phyloP scores from a whole-genome alignment of 2,113 vertebrate species.

The Anolis sagrei region DNA sequence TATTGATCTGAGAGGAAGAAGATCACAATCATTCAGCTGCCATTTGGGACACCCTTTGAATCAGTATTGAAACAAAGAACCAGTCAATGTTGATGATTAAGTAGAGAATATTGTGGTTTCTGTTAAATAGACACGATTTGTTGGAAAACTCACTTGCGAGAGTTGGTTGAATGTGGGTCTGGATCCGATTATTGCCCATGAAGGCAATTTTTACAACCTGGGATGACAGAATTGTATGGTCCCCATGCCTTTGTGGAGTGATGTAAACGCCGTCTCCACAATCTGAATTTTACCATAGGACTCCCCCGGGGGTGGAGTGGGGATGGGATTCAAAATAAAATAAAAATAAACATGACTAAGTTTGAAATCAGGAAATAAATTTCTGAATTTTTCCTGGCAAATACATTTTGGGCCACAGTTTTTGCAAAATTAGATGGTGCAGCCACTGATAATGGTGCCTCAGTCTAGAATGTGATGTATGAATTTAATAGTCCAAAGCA shows the following conservation, averaged over 20 bases:
- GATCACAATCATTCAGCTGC: neutral
- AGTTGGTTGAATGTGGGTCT: too few relatives aligned
- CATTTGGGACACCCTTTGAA: neutral
- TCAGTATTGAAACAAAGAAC: neutral
- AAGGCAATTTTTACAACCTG: too few relatives aligned
- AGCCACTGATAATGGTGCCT: neutral
- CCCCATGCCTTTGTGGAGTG: too few relatives aligned
- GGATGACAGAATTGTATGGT: too few relatives aligned
- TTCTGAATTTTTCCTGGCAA: neutral
- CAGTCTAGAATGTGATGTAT: neutral
- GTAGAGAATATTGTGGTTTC: too few relatives aligned
- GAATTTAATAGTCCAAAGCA: neutral
- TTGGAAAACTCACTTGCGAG: too few relatives aligned
- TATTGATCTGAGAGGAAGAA: neutral
- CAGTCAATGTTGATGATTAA: neutral
- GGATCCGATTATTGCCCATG: too few relatives aligned
- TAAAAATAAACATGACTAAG: neutral
- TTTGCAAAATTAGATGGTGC: neutral
- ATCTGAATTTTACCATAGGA: too few relatives aligned
- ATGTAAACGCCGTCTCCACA: too few relatives aligned
- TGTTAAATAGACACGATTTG: too few relatives aligned
- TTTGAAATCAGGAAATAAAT: neutral
- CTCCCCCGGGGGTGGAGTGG: too few relatives aligned
- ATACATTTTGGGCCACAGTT: neutral
- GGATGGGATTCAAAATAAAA: too few relatives aligned